phyloP scores from a whole-genome alignment of 2,888 invertebrate genomes.

The Idaea aversata region DNA sequence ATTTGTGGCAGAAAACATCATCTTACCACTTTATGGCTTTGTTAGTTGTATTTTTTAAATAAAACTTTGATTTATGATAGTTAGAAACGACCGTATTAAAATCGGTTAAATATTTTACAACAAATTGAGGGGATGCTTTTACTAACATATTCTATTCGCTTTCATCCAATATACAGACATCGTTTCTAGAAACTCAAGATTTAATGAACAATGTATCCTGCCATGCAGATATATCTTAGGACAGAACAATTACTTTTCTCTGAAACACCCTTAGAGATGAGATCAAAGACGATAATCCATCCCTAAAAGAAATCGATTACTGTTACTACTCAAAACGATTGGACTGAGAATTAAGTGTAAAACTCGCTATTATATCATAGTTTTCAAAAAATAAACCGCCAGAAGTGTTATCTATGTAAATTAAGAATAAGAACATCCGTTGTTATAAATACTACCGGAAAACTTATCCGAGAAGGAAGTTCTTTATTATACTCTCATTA shows the following conservation, averaged over 20 bases:
- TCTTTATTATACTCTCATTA: slow-evolving; percentile 20
- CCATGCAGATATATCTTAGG: slow-evolving; percentile 21
- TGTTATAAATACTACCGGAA: slow-evolving; percentile 24
- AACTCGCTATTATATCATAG: slow-evolving; percentile 7
- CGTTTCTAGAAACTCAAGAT: neutral
- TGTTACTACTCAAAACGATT: slow-evolving; percentile 26
- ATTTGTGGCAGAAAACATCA: slow-evolving; percentile 51
- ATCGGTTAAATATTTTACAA: neutral
- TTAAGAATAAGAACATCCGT: slow-evolving; percentile 19
- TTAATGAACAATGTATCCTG: slow-evolving; percentile 19
- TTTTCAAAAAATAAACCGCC: slow-evolving; percentile 17
- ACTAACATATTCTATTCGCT: slow-evolving; percentile 4
- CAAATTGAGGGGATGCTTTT: slow-evolving; percentile 1
- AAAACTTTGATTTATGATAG: slow-evolving; percentile 58
- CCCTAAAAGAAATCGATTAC: slow-evolving; percentile 40
- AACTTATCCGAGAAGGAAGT: slow-evolving; percentile 33
- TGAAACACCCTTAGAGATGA: slow-evolving; percentile 28
- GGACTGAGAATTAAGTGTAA: slow-evolving; percentile 24
- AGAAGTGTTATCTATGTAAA: slow-evolving; percentile 18
- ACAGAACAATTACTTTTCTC: slow-evolving; percentile 46
- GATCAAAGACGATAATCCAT: slow-evolving; percentile 44
- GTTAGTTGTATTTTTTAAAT: slow-evolving; percentile 49
- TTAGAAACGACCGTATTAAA: slow-evolving; percentile 28
- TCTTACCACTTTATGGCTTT: slow-evolving; percentile 56
- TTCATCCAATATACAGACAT: slow-evolving; percentile 9